Conservation (phyloP, 1,140 invertebrate genomes). For the Cotesia typhae region DNA sequence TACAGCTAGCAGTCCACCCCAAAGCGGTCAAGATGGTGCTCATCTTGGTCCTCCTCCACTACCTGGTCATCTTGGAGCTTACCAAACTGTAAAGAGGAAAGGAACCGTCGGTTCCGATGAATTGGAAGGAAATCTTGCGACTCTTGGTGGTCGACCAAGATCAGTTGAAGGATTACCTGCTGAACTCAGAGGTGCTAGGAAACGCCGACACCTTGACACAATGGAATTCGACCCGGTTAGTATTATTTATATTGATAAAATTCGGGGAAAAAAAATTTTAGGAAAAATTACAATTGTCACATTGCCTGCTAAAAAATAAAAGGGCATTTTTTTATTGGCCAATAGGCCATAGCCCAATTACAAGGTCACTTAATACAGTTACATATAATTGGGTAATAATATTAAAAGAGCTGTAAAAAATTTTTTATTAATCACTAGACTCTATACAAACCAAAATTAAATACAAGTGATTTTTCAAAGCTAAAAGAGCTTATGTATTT, state of each 20-base stretch:
- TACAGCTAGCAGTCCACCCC: constrained; percentile 71
- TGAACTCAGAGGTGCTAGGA: constrained; percentile 74
- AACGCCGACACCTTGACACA: constrained; percentile 65
- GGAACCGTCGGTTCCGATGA: constrained; percentile 74
- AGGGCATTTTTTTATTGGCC: too few relatives aligned
- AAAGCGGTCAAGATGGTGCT: constrained; percentile 72
- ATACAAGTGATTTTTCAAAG: too few relatives aligned
- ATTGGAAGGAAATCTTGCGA: constrained; percentile 80
- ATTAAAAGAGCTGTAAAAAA: too few relatives aligned
- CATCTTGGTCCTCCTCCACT: constrained; percentile 82
- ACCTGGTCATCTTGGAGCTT: constrained; percentile 75
- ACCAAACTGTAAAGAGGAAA: constrained; percentile 86
- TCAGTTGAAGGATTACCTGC: constrained; percentile 80
- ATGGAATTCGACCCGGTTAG: constrained; percentile 53
- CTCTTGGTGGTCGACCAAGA: constrained; percentile 82
- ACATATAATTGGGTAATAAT: too few relatives aligned
- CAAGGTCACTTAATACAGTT: too few relatives aligned
- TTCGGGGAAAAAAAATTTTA: too few relatives aligned
- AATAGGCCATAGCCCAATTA: too few relatives aligned
- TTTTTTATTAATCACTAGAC: too few relatives aligned
- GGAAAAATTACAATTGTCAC: too few relatives aligned
- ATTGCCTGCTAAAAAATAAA: too few relatives aligned
- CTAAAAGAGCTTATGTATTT: too few relatives aligned
- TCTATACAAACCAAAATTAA: too few relatives aligned
- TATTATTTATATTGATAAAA: constrained; percentile 8